Evolutionary conservation across 2,888 invertebrate genomes (phyloP).

Genomic region (Lacanobia oleracea): DNA sequence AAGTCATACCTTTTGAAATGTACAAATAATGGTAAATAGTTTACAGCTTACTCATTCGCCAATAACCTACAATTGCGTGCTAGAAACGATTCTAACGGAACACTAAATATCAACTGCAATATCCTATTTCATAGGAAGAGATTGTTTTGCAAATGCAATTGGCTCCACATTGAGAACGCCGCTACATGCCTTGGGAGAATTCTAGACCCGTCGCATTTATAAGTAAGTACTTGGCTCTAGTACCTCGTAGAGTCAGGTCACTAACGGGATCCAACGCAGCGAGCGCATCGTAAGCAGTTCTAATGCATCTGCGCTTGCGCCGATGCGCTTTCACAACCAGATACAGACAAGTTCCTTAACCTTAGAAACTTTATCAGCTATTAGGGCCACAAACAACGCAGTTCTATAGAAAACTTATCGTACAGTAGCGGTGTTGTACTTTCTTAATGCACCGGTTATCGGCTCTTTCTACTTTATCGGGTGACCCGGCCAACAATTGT

Average conservation of each 20-base stretch:
- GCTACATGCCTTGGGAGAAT: slow-evolving; percentile 54
- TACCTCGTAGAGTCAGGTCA: slow-evolving; percentile 77
- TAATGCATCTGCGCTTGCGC: slow-evolving; percentile 81
- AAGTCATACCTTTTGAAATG: slow-evolving; percentile 39
- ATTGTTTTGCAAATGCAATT: slow-evolving; percentile 56
- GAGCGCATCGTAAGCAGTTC: slow-evolving; percentile 82
- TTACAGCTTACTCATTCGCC: slow-evolving; percentile 44
- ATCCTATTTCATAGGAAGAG: slow-evolving; percentile 55
- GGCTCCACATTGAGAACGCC: slow-evolving; percentile 55
- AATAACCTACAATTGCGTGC: slow-evolving; percentile 52
- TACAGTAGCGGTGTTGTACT: slow-evolving; percentile 75
- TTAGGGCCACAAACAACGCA: slow-evolving; percentile 72
- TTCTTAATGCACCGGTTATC: slow-evolving; percentile 85
- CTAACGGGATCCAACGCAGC: slow-evolving; percentile 83
- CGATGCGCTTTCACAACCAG: slow-evolving; percentile 71
- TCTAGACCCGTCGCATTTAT: slow-evolving; percentile 65
- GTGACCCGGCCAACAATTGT: slow-evolving; percentile 82
- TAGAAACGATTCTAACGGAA: slow-evolving; percentile 47
- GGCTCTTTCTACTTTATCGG: slow-evolving; percentile 81
- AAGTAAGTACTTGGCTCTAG: slow-evolving; percentile 58
- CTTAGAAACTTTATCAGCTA: slow-evolving; percentile 76
- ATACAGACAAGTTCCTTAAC: slow-evolving; percentile 74
- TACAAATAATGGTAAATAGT: slow-evolving; percentile 53
- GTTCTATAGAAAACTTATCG: slow-evolving; percentile 73
- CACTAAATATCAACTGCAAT: slow-evolving; percentile 46